Evolutionary conservation across 2,797 vertebrate genomes (phyloP), one percentile per base, ranked within the genome.

Genomic region (Brachymystax lenok): DNA sequence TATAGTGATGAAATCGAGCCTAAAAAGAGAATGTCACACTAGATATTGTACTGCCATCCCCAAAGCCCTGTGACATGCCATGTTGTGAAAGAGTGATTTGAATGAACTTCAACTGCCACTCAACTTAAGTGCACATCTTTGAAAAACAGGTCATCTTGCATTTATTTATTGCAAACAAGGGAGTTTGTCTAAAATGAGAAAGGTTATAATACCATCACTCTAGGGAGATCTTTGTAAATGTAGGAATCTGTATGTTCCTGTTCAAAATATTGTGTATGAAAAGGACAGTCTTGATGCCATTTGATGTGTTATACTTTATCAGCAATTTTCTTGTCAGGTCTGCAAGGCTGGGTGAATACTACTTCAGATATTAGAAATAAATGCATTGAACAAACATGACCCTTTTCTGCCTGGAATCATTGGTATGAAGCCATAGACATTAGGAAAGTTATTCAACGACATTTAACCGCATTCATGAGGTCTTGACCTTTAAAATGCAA

Each of bases 261-360:
- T 94, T 89, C 91, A 93, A 94, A 93, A 88, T 93, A 93, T 93
- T 93, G 94, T 96, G 94, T 90, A 91, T 94, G 88, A 94, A 91
- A 87, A 86, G 91, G 88, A 89, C 78, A 79, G 90, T 89, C 84
- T 92, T 91, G 93, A 85, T 88, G 84, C 87, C 84, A 88, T 92
- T 93, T 91, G 93, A 82, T 73, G 28, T 91, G 80, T 85, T 86
- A 88, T 90, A 90, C 93, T 94, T 95, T 95, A 90, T 93, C 88
- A 87, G 89, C 93, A 86, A 85, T 85, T 90, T 89, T 92, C 88
- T 89, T 93, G 89, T 91, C 92, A 92, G 91, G 94, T 79, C 79
- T 90, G 75, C 82, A 89, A 91, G 91, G 79, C 85, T 82, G 85
- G 88, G 87, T 89, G 87, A 90, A 80, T 79, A 86, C 86, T 93